A percentile compares a stretch with the other conserved stretches of the same genome.
These are phyloP conservation scores for Zelleria hepariella DNA, from an alignment of 2,888 invertebrate genomes.

Conservation along the genomic window DNA sequence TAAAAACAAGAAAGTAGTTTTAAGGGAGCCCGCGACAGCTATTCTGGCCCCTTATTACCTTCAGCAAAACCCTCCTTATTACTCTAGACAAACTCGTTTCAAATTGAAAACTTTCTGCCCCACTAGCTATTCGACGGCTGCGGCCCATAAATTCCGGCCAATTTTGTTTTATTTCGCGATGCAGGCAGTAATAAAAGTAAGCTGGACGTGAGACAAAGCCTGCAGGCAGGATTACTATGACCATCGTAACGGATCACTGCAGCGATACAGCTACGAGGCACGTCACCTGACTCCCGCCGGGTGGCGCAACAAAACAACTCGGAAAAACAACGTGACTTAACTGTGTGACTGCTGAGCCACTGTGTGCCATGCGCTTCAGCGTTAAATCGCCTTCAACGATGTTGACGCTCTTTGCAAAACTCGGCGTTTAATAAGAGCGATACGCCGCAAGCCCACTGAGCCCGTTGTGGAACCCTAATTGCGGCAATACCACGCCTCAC, in stretches of 20 bases:
- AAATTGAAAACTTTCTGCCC: slow-evolving; percentile 72
- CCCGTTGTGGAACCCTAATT: neutral
- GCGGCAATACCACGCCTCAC: neutral
- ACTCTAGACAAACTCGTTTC: slow-evolving; percentile 68
- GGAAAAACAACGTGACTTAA: neutral
- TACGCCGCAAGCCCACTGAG: neutral
- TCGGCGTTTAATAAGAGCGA: neutral
- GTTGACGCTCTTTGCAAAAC: neutral
- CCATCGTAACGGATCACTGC: slow-evolving; percentile 66
- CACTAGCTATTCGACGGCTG: slow-evolving; percentile 62
- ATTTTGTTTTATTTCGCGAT: slow-evolving; percentile 71
- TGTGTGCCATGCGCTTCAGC: neutral
- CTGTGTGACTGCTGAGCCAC: neutral
- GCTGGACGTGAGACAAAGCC: slow-evolving; percentile 71
- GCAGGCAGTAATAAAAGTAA: slow-evolving; percentile 72
- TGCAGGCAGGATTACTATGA: slow-evolving; percentile 60
- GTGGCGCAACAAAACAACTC: neutral
- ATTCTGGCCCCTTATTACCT: slow-evolving; percentile 61
- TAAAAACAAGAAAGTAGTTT: slow-evolving; percentile 70
- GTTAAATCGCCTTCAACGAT: neutral
- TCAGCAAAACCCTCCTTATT: slow-evolving; percentile 65
- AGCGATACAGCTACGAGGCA: slow-evolving; percentile 58
- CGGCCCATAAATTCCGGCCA: slow-evolving; percentile 69
- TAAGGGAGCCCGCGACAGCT: slow-evolving; percentile 63
- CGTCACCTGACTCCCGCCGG: slow-evolving; percentile 35